Conservation (phyloP, 2,797 vertebrate genomes). For the Caiman crocodilus region DNA sequence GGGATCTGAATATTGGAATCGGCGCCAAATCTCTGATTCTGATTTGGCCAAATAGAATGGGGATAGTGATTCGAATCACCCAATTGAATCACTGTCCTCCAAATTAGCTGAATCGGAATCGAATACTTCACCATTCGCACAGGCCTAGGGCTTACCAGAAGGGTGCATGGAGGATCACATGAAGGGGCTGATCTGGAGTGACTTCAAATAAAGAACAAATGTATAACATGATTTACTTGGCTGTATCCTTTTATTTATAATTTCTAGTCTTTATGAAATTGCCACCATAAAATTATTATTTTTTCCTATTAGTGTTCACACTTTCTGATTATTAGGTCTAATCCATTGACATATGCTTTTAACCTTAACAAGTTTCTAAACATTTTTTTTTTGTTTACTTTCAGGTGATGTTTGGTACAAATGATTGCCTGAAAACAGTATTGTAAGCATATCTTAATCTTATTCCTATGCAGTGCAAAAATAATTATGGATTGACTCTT, state of each 20-base stretch:
- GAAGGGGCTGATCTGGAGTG: too few species aligned
- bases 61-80: too few species aligned
- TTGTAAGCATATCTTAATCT: slow-evolving; percentile 26
- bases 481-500: slow-evolving; percentile 45
- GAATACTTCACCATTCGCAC: too few species aligned
- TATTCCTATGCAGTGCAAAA: slow-evolving; percentile 47
- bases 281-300: not conserved
- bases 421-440: slow-evolving; percentile 37
- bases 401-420: not conserved
- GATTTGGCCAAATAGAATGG: too few species aligned
- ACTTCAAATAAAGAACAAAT: not conserved
- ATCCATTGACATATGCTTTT: not conserved
- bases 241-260: not conserved
- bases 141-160: too few species aligned
- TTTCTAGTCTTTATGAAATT: not conserved
- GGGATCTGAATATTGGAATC: too few species aligned
- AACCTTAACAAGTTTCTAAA: not conserved
- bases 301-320: not conserved
- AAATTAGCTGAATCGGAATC: too few species aligned
- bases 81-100: too few species aligned
- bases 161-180: too few species aligned
- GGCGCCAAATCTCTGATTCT: too few species aligned
- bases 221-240: not conserved
- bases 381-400: not conserved
- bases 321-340: not conserved